Evolutionary conservation across 37 sponge, comb jelly and placozoan genomes (phyloP).

Genomic region (Eunapius fragilis): DNA sequence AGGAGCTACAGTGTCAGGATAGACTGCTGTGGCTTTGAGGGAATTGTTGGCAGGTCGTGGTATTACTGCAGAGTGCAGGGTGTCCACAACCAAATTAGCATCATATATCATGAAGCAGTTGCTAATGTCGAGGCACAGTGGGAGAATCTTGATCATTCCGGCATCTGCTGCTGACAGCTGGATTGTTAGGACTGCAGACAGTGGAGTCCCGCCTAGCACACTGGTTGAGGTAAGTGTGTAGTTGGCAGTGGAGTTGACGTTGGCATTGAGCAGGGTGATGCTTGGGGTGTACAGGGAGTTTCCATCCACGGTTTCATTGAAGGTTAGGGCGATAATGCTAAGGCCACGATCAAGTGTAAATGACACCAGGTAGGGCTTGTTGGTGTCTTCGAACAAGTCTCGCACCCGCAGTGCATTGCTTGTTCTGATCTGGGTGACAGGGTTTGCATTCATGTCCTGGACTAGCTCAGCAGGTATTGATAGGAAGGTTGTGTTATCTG

Average conservation of each 20-base stretch:
- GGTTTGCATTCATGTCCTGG: slow-evolving; percentile 84
- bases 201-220: not conserved
- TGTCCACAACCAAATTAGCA: slow-evolving; percentile 57
- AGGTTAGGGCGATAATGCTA: slow-evolving; percentile 54
- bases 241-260: slow-evolving; percentile 36
- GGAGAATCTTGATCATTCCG: slow-evolving; percentile 37
- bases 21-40: slow-evolving; percentile 40
- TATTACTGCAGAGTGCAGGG: slow-evolving; percentile 45
- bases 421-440: slow-evolving; percentile 58
- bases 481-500: slow-evolving; percentile 69
- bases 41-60: slow-evolving; percentile 35
- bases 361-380: slow-evolving; percentile 60
- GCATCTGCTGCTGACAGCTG: slow-evolving; percentile 65
- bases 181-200: slow-evolving; percentile 38
- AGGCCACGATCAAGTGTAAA: slow-evolving; percentile 56
- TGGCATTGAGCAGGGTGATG: slow-evolving; percentile 56
- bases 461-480: slow-evolving; percentile 71
- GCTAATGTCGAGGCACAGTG: slow-evolving; percentile 47
- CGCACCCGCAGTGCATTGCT: slow-evolving; percentile 45
- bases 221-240: slow-evolving; percentile 44
- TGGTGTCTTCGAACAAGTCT: slow-evolving; percentile 48
- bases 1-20: slow-evolving; percentile 60
- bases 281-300: slow-evolving; percentile 39
- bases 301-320: slow-evolving; percentile 88
- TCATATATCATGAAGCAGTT: slow-evolving; percentile 55